Evolutionary conservation across 2,113 vertebrate genomes (phyloP).

Genomic region (Lophotis ruficrista): DNA sequence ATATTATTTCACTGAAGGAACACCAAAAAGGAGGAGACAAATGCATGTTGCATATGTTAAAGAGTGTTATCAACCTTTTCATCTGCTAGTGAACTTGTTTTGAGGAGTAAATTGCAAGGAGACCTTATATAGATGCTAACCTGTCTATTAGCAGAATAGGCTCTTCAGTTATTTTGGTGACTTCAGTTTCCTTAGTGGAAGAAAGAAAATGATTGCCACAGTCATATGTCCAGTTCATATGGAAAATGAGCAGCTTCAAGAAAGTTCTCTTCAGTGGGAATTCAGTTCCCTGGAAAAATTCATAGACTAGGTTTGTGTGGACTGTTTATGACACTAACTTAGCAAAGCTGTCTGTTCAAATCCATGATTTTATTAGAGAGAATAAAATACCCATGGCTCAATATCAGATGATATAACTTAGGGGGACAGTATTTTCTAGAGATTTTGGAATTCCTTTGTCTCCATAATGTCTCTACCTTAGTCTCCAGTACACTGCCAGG

Average conservation of each 20-base stretch:
- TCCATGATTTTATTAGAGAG: neutral
- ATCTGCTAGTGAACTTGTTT: neutral
- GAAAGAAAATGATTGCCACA: neutral
- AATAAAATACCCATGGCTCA: neutral
- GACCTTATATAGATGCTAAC: neutral
- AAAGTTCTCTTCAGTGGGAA: neutral
- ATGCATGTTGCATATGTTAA: neutral
- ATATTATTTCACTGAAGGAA: neutral
- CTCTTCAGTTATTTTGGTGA: neutral
- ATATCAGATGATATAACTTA: neutral
- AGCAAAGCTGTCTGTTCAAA: neutral
- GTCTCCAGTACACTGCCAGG: neutral
- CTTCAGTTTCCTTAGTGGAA: neutral
- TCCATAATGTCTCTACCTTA: neutral
- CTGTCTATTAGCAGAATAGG: neutral
- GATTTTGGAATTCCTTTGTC: neutral
- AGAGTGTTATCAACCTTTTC: neutral
- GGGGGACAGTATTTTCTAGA: neutral
- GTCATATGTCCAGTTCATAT: neutral
- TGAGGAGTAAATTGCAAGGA: neutral
- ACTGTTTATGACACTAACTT: neutral
- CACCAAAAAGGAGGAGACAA: neutral
- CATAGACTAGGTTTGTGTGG: neutral
- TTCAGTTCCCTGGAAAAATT: neutral
- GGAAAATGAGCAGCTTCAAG: neutral